Percentiles rank a stretch among this genome's conserved stretches.
phyloP scores from a whole-genome alignment of 2,888 invertebrate species.

The Iselma pallidipennis region DNA sequence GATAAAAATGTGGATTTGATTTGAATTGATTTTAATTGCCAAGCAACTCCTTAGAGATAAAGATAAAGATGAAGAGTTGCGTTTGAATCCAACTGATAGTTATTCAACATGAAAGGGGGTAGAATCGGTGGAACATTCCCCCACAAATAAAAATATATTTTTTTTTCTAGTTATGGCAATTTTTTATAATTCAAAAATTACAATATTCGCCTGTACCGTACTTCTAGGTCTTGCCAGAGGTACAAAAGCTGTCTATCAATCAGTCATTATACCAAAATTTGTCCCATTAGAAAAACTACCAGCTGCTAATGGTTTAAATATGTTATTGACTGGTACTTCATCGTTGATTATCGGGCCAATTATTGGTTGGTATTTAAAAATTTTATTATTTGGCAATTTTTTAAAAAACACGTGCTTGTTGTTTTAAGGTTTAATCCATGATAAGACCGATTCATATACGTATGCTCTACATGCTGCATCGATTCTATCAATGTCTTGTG shows the following conservation, averaged over 20 bases:
- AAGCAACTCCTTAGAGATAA: no score
- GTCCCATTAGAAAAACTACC: slow-evolving; percentile 50
- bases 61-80: no score
- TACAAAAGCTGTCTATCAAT: slow-evolving; percentile 53
- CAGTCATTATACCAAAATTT: slow-evolving; percentile 51
- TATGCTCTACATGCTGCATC: slow-evolving; percentile 41
- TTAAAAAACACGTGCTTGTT: slow-evolving; percentile 10
- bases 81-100: no score
- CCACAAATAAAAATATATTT: slow-evolving; percentile 14
- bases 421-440: slow-evolving; percentile 39
- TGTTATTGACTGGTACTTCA: slow-evolving; percentile 49
- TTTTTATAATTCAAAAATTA: slow-evolving; percentile 27
- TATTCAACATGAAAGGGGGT: no score
- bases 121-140: no score
- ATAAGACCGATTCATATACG: slow-evolving; percentile 34
- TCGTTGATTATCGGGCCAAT: slow-evolving; percentile 51
- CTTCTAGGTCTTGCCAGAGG: slow-evolving; percentile 53
- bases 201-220: slow-evolving; percentile 26
- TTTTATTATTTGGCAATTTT: no score
- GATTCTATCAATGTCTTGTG: slow-evolving; percentile 37
- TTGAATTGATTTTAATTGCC: no score
- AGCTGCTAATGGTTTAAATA: slow-evolving; percentile 51
- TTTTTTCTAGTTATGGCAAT: slow-evolving; percentile 42
- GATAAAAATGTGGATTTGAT: no score
- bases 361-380: slow-evolving; percentile 46